Conservation (phyloP, 2,888 invertebrate species). For the Volucella inanis region DNA sequence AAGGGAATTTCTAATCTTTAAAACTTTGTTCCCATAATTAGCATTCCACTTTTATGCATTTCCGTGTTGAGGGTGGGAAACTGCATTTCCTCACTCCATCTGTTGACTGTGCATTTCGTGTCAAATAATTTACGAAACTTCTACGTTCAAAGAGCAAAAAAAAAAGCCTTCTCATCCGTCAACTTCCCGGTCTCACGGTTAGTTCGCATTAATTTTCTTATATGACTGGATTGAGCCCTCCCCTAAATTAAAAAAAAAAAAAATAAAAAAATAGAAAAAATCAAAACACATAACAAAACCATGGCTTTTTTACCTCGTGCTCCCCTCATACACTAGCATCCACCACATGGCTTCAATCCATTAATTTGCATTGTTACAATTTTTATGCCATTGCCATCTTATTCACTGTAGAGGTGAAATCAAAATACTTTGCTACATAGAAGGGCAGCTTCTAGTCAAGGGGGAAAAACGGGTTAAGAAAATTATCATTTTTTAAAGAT, state of each 20-base stretch:
- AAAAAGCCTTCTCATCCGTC: constrained; percentile 56
- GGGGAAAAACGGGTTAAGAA: constrained; percentile 19
- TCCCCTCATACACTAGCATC: constrained; percentile 18
- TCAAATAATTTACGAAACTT: constrained; percentile 54
- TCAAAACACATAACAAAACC: constrained; percentile 31
- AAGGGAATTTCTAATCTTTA: constrained; percentile 30
- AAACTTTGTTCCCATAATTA: constrained; percentile 60
- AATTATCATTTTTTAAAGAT: constrained; percentile 73
- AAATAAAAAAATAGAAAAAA: constrained; percentile 5
- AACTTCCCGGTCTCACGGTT: constrained; percentile 57
- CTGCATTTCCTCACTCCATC: constrained; percentile 47
- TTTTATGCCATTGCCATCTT: constrained; percentile 71
- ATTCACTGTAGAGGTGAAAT: constrained; percentile 55
- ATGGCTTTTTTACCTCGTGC: constrained; percentile 27
- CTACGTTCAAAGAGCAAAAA: constrained; percentile 8
- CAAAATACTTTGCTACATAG: constrained; percentile 24
- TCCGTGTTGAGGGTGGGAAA: constrained; percentile 58
- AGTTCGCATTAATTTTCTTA: constrained; percentile 60
- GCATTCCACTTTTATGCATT: constrained; percentile 51
- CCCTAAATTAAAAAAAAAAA: constrained; percentile 29
- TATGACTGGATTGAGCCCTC: constrained; percentile 41
- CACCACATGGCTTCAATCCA: constrained; percentile 54
- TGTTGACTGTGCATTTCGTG: constrained; percentile 40
- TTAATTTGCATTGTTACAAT: constrained; percentile 72
- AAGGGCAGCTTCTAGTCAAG: constrained; percentile 20